Base-by-base conservation (phyloP, 2,888 invertebrate genomes). In the Andrena bucephala region DNA sequence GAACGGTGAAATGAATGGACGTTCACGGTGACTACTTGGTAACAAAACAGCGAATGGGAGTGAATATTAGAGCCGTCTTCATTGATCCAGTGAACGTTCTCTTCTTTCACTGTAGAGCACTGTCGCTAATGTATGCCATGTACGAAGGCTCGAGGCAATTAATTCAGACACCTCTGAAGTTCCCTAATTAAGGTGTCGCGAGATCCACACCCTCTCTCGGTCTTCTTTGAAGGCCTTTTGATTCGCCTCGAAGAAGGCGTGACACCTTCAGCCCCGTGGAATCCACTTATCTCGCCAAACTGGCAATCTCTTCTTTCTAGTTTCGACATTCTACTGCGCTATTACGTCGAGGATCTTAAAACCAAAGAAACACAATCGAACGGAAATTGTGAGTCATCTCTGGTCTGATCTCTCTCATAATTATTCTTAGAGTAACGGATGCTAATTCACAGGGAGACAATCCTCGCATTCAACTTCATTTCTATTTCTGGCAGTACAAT, bases 101-200 rank as follows among this genome's bases (percentile, higher is more conserved):
- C 57, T 69, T 77, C 8, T 27, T 24, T 57, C 6, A 31, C 13
- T 13, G 24, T 0, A 8, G 8, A 42, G 48, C 4, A 48, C 2
- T n/a, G 24, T n/a, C 48, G 29, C 24, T 77, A 62, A 75, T 65
- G 8, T 73, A 65, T 31, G 42, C 42, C 42, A 48, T 27, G n/a
- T 24, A 24, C 31, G 60, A 78, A 50, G 24, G 36, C 20, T 50
- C 48, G 48, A 63, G 59, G 54, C 78, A 73, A 81, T 81, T 72
- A 81, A 78, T 81, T 81, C 72, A 81, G 72, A 29, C 78, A 54
- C 77, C 67, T 65, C 78, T 65, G 42, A 81, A 81, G 72, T 73
- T 78, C 59, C 57, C 73, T 81, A 81, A 81, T 81, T 81, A 81
- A 78, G 72, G 36, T 59, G 63, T 57, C 57, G 68, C 27, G 52